phyloP scores from a whole-genome alignment of 2,113 vertebrate species.

The Propithecus coquereli region DNA sequence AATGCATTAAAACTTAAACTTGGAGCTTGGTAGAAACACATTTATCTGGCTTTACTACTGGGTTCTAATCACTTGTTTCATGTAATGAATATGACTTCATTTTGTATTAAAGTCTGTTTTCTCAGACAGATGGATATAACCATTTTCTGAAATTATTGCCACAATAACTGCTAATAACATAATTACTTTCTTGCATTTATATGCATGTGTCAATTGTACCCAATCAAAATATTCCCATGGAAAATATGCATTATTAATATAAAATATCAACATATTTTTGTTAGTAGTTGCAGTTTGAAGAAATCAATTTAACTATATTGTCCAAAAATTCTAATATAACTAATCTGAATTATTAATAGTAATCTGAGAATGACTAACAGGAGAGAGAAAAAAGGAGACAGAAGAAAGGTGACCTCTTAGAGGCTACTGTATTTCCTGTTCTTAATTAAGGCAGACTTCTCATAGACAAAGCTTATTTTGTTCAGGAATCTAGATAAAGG shows the following conservation, averaged over 20 bases:
- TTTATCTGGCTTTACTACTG: constrained; percentile 59
- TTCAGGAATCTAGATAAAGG: neutral
- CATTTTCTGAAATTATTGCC: constrained; percentile 63
- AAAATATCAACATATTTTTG: constrained; percentile 46
- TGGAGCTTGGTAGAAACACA: constrained; percentile 43
- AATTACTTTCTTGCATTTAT: constrained; percentile 53
- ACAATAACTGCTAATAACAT: constrained; percentile 63
- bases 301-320: constrained; percentile 30
- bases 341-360: constrained; percentile 31
- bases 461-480: neutral
- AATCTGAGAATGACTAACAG: neutral
- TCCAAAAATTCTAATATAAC: constrained; percentile 25
- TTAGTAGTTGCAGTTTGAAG: constrained; percentile 40
- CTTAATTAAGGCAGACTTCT: neutral
- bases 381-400: neutral
- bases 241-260: constrained; percentile 50
- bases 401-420: neutral
- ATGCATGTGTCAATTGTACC: constrained; percentile 45
- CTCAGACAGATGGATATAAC: constrained; percentile 59
- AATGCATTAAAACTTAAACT: constrained; percentile 71
- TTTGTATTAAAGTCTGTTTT: constrained; percentile 62
- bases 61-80: constrained; percentile 53
- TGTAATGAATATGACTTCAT: constrained; percentile 64
- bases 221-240: constrained; percentile 49
- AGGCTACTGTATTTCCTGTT: neutral